A percentile compares a stretch with the other conserved stretches of the same genome.
Evolutionary conservation across 1,140 invertebrate genomes (phyloP).

Genomic region (Drosophila nebulosa): DNA sequence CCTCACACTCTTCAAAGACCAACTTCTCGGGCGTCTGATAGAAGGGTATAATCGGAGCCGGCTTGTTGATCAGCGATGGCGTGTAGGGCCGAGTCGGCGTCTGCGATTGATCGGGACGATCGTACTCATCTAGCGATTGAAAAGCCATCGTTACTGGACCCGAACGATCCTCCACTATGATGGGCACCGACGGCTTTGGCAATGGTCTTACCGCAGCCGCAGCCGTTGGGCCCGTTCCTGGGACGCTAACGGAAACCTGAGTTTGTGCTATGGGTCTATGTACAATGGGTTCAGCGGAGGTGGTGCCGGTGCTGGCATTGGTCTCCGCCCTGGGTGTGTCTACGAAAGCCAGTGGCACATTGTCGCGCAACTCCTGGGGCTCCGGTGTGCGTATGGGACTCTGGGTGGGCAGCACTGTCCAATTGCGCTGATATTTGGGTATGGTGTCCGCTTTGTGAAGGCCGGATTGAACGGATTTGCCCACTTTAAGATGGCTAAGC

Average conservation of each 20-base stretch:
- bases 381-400: constrained; percentile 82
- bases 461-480: constrained; percentile 77
- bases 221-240: constrained; percentile 17
- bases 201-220: constrained; percentile 29
- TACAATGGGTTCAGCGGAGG: constrained; percentile 36
- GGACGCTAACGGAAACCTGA: constrained; percentile 50
- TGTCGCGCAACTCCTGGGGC: constrained; percentile 76
- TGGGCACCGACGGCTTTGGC: constrained; percentile 64
- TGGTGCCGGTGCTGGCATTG: neutral
- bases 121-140: constrained; percentile 84
- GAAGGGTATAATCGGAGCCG: constrained; percentile 84
- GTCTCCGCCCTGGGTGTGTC: constrained; percentile 53
- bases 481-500: constrained; percentile 75
- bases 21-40: constrained; percentile 85
- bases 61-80: constrained; percentile 85
- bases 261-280: constrained; percentile 70
- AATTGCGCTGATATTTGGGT: constrained; percentile 84
- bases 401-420: constrained; percentile 83
- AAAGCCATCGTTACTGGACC: constrained; percentile 82
- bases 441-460: constrained; percentile 84
- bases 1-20: constrained; percentile 83
- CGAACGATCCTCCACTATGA: constrained; percentile 68
- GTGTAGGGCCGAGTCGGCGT: constrained; percentile 82
- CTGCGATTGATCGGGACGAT: constrained; percentile 80
- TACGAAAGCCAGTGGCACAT: constrained; percentile 77